Evolutionary conservation across 2,888 invertebrate genomes (phyloP).

Genomic region (Brachyopa scutellaris): DNA sequence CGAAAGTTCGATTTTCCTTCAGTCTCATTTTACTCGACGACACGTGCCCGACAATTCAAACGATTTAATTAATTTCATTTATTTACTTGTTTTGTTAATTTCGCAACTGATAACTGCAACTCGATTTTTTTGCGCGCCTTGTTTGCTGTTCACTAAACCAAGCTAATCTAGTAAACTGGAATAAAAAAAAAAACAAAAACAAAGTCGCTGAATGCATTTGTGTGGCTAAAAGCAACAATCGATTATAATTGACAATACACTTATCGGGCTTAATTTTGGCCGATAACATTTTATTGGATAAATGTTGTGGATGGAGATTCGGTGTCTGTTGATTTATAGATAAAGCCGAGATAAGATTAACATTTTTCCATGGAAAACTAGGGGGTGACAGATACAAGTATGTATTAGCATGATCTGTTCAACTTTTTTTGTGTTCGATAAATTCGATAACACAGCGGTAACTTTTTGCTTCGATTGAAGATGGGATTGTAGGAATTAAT

Average conservation of each 20-base stretch:
- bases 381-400: neutral
- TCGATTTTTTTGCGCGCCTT: neutral
- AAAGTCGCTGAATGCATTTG: slow-evolving; percentile 20
- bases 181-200: neutral
- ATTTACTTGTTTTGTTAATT: slow-evolving; percentile 44
- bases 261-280: slow-evolving; percentile 54
- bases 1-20: too few species aligned
- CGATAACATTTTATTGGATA: slow-evolving; percentile 62
- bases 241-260: slow-evolving; percentile 68
- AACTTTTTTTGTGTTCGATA: too few species aligned
- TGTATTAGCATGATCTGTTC: too few species aligned
- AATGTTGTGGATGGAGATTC: slow-evolving; percentile 35
- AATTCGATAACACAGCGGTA: too few species aligned
- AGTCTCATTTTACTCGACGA: neutral
- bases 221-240: slow-evolving; percentile 53
- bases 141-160: slow-evolving; percentile 1
- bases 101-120: slow-evolving; percentile 31
- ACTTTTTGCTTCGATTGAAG: too few species aligned
- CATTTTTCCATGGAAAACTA: slow-evolving; percentile 1
- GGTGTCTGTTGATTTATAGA: slow-evolving; percentile 36
- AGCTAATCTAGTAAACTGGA: slow-evolving; percentile 20
- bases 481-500: too few species aligned
- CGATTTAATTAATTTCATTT: slow-evolving; percentile 55
- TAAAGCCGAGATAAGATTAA: slow-evolving; percentile 7
- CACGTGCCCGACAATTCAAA: slow-evolving; percentile 8